These are phyloP conservation scores for Coremacera marginata DNA, from an alignment of 2,888 invertebrate genomes.

Conservation along the genomic window DNA sequence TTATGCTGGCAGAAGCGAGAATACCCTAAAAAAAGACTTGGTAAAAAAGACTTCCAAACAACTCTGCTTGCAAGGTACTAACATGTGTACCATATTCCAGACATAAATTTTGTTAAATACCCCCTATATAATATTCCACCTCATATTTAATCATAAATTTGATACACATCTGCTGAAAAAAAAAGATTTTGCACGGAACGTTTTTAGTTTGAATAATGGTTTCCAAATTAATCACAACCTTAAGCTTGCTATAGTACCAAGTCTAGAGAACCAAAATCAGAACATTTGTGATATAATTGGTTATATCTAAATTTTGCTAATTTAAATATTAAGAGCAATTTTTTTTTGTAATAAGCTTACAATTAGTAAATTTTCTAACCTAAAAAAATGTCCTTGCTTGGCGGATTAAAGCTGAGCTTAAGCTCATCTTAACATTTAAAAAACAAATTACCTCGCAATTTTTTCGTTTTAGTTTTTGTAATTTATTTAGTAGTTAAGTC, in stretches of 20 bases:
- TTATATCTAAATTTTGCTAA: not conserved
- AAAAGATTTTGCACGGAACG: not conserved
- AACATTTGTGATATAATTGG: constrained; percentile 13
- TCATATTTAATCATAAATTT: not conserved
- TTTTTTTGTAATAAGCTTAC: not conserved
- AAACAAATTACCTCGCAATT: not conserved
- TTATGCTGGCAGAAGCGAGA: not conserved
- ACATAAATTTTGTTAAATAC: too few species aligned
- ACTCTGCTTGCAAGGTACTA: too few species aligned
- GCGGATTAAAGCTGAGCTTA: constrained; percentile 44
- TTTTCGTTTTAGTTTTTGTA: constrained; percentile 49
- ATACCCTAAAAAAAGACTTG: too few species aligned
- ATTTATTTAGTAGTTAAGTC: constrained; percentile 54
- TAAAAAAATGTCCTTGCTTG: constrained; percentile 31
- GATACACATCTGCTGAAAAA: not conserved
- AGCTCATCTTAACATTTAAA: not conserved
- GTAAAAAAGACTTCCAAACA: too few species aligned
- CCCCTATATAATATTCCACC: not conserved
- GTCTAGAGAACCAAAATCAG: too few species aligned
- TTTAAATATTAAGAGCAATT: not conserved
- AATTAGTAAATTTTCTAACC: not conserved
- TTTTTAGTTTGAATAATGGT: not conserved
- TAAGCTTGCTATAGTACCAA: too few species aligned
- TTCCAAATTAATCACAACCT: too few species aligned
- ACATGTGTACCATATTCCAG: too few species aligned